Evolutionary conservation across 1,140 invertebrate species (phyloP).

Genomic region (Drosophila subpulchrella): DNA sequence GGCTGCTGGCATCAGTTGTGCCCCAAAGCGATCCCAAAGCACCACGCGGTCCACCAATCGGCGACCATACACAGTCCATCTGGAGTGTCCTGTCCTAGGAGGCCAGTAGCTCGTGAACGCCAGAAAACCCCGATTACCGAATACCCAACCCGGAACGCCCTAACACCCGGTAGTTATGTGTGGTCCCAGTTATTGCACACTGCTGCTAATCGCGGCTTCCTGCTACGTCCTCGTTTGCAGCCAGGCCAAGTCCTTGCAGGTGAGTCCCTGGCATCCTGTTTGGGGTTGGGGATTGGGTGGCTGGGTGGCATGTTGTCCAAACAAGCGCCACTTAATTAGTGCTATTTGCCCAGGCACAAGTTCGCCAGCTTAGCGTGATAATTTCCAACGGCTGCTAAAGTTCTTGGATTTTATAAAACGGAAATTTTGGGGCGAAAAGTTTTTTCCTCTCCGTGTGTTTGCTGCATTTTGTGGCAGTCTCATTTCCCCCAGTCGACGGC

Average conservation of each 20-base stretch:
- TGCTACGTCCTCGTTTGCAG: slow-evolving; percentile 66
- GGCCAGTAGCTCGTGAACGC: slow-evolving; percentile 36
- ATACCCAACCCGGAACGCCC: neutral
- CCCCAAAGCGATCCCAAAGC: slow-evolving; percentile 28
- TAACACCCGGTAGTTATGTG: slow-evolving; percentile 55
- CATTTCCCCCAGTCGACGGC: slow-evolving; percentile 31
- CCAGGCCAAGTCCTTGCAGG: slow-evolving; percentile 69
- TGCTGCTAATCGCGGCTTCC: slow-evolving; percentile 70
- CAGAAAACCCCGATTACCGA: neutral
- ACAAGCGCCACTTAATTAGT: slow-evolving; percentile 71
- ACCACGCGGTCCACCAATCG: slow-evolving; percentile 28
- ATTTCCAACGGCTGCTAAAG: slow-evolving; percentile 25
- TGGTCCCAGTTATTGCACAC: slow-evolving; percentile 70
- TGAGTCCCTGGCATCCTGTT: slow-evolving; percentile 25
- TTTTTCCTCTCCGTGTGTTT: slow-evolving; percentile 1
- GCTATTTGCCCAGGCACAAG: slow-evolving; percentile 58
- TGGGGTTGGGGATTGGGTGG: neutral
- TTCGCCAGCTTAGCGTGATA: slow-evolving; percentile 22
- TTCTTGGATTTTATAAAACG: slow-evolving; percentile 11
- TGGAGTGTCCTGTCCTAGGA: slow-evolving; percentile 24
- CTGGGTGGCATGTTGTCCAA: slow-evolving; percentile 7
- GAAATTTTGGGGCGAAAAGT: slow-evolving; percentile 22
- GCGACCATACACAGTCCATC: slow-evolving; percentile 14
- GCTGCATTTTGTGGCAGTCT: slow-evolving; percentile 4
- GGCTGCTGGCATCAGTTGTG: slow-evolving; percentile 59